Conservation (phyloP, 2,888 invertebrate genomes). For the Drosophila hamatofila region DNA sequence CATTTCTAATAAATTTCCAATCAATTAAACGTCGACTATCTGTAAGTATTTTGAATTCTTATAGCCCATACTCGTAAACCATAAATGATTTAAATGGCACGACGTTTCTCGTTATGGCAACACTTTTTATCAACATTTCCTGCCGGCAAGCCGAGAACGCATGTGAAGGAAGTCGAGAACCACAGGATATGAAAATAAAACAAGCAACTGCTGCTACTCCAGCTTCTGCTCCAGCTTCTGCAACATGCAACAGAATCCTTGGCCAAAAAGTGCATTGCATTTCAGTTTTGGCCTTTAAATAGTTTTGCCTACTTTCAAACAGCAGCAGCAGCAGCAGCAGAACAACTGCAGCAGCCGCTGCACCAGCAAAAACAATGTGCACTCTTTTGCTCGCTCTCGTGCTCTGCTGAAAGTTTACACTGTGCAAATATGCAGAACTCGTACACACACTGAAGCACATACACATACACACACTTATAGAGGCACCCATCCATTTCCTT, state of each 20-base stretch:
- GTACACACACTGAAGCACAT: conserved; percentile 19
- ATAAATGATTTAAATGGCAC: conserved; percentile 68
- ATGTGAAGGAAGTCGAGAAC: conserved; percentile 60
- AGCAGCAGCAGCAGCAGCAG: conserved; percentile 4
- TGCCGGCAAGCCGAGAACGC: conserved; percentile 44
- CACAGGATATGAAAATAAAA: conserved; percentile 71
- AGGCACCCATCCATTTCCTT: conserved; percentile 47
- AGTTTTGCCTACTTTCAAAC: conserved; percentile 63
- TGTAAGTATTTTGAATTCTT: conserved; percentile 1
- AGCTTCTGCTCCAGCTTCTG: conserved; percentile 3
- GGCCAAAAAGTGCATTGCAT: conserved; percentile 58
- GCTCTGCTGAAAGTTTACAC: conserved; percentile 54
- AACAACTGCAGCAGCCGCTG: conserved; percentile 17
- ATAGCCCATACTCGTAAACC: conserved; percentile 20
- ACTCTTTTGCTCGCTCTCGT: conserved; percentile 9
- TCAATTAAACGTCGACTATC: conserved; percentile 33
- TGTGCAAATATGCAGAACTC: conserved; percentile 59
- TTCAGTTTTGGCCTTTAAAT: conserved; percentile 62
- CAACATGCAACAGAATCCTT: conserved; percentile 45
- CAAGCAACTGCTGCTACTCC: conserved; percentile 31
- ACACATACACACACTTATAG: conserved; percentile 25
- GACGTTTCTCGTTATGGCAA: conserved; percentile 58
- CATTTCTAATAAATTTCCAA: conserved; percentile 11
- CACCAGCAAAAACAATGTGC: conserved; percentile 52
- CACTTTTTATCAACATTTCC: conserved; percentile 71